These are phyloP conservation scores for Platichthys stellatus DNA, from an alignment of 2,113 vertebrate genomes.

Conservation along the genomic window DNA sequence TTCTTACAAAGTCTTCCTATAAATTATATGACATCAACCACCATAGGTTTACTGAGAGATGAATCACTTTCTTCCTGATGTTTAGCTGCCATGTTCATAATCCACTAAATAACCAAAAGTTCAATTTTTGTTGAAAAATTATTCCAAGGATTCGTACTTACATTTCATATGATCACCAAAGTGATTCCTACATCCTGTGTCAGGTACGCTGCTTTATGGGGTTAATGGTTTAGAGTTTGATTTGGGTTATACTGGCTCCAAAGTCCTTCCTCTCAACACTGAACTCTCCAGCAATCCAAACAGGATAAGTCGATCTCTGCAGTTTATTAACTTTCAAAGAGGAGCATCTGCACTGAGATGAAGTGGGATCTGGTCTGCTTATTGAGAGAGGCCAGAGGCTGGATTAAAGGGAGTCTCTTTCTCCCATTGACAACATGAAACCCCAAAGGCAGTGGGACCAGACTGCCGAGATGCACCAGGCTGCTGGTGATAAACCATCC, in stretches of 20 bases:
- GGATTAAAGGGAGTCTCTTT: slow-evolving; percentile 21
- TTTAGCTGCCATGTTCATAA: too few species aligned
- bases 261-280: slow-evolving; percentile 20
- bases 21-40: background rate
- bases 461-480: slow-evolving; percentile 18
- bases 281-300: slow-evolving; percentile 35
- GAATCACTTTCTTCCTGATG: too few species aligned
- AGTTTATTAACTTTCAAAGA: slow-evolving; percentile 73
- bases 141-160: too few species aligned
- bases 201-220: background rate
- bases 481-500: slow-evolving; percentile 37
- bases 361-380: slow-evolving; percentile 52
- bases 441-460: slow-evolving; percentile 23
- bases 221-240: slow-evolving; percentile 16
- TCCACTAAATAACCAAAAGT: too few species aligned
- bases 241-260: slow-evolving; percentile 32
- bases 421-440: slow-evolving; percentile 26
- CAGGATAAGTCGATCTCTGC: slow-evolving; percentile 59
- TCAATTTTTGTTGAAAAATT: too few species aligned
- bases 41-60: background rate
- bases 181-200: background rate
- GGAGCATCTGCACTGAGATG: slow-evolving; percentile 51
- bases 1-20: background rate
- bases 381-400: background rate
- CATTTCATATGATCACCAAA: background rate